Conservation (phyloP, 2,888 invertebrate genomes). For the Aphodius sticticus region DNA sequence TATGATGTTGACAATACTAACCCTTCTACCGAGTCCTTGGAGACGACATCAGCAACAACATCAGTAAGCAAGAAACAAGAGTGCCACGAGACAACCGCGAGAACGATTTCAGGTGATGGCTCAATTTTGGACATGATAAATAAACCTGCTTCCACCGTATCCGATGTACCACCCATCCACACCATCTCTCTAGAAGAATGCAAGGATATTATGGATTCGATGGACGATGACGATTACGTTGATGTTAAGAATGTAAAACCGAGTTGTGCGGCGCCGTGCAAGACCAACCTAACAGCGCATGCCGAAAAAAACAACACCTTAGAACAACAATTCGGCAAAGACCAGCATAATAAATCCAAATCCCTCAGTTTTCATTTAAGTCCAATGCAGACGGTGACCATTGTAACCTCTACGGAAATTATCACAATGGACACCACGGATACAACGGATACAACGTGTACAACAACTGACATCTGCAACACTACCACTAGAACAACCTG, state of each 20-base stretch:
- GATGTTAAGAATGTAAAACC: neutral
- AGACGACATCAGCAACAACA: neutral
- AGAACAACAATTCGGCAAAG: neutral
- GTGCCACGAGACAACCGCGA: neutral
- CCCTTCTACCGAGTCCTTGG: neutral
- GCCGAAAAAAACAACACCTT: neutral
- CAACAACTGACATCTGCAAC: neutral
- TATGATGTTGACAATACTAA: neutral
- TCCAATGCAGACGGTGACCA: neutral
- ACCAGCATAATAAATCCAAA: neutral
- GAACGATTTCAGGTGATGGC: neutral
- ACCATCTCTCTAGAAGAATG: neutral
- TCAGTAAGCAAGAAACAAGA: neutral
- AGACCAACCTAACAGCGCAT: neutral
- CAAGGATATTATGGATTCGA: neutral
- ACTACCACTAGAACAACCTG: too few relatives aligned
- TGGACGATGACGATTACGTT: neutral
- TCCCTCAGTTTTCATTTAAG: neutral
- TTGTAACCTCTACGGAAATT: neutral
- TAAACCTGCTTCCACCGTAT: neutral
- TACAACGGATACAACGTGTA: neutral
- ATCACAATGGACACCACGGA: neutral
- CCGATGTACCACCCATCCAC: neutral
- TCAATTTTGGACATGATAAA: neutral
- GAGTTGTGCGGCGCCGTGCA: neutral